phyloP scores from a whole-genome alignment of 2,113 vertebrate species.

The Muscicapa adusta region DNA sequence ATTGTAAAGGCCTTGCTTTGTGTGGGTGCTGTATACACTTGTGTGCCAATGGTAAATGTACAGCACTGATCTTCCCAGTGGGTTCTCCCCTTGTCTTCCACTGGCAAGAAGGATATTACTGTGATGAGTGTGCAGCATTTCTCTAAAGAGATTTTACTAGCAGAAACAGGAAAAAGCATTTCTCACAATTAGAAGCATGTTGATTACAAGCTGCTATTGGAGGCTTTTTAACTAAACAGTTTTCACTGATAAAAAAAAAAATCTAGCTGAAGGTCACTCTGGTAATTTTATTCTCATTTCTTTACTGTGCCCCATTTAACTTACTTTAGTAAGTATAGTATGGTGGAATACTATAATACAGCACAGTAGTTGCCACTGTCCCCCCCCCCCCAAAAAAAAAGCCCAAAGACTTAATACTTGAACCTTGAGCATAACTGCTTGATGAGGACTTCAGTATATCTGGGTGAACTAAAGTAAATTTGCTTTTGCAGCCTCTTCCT shows the following conservation, averaged over 20 bases:
- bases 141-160: background rate
- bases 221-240: background rate
- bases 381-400: background rate
- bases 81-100: background rate
- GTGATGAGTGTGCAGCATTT: background rate
- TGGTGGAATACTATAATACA: background rate
- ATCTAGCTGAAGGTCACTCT: background rate
- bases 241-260: background rate
- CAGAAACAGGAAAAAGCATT: background rate
- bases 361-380: background rate
- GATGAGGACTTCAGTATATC: background rate
- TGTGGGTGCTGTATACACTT: accelerated
- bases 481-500: background rate
- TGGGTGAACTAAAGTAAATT: background rate
- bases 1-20: background rate
- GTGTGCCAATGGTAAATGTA: background rate
- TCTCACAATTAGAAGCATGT: background rate
- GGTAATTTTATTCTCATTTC: background rate
- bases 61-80: background rate
- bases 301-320: background rate
- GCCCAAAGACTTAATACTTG: background rate
- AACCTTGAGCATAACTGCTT: background rate
- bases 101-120: background rate
- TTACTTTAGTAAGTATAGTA: background rate
- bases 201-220: background rate